Conservation (phyloP, 2,113 vertebrate species). For the Cairina moschata region DNA sequence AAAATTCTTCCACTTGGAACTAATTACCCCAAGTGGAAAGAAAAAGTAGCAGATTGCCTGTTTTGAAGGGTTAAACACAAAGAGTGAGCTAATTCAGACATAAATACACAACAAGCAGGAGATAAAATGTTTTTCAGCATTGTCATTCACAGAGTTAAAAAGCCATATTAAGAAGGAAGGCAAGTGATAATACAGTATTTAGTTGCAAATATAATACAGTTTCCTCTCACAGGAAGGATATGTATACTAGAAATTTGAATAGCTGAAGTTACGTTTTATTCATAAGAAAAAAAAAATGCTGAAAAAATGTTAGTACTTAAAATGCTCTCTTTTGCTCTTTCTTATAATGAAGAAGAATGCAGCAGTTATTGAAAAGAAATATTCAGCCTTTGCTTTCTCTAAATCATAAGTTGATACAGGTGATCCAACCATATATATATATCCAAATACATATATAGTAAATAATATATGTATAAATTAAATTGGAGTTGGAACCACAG, state of each 20-base stretch:
- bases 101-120: not conserved
- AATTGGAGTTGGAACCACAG: not conserved
- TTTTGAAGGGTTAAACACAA: not conserved
- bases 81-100: not conserved
- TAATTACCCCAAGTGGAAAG: constrained; percentile 63
- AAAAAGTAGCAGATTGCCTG: constrained; percentile 41
- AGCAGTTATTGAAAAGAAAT: constrained; percentile 29
- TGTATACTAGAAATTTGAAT: not conserved
- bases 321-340: not conserved
- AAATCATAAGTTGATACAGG: constrained; percentile 9
- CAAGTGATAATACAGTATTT: not conserved
- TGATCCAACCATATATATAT: not conserved
- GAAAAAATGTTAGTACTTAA: constrained; percentile 13
- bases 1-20: constrained; percentile 52
- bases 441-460: not conserved
- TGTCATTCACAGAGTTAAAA: not conserved
- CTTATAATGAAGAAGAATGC: constrained; percentile 9
- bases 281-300: not conserved
- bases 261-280: not conserved
- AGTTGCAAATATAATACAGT: not conserved
- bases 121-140: not conserved
- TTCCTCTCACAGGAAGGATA: not conserved
- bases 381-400: constrained; percentile 11
- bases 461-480: not conserved
- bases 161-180: not conserved